phyloP scores from a whole-genome alignment of 2,113 vertebrate species.

The Oceanites oceanicus region DNA sequence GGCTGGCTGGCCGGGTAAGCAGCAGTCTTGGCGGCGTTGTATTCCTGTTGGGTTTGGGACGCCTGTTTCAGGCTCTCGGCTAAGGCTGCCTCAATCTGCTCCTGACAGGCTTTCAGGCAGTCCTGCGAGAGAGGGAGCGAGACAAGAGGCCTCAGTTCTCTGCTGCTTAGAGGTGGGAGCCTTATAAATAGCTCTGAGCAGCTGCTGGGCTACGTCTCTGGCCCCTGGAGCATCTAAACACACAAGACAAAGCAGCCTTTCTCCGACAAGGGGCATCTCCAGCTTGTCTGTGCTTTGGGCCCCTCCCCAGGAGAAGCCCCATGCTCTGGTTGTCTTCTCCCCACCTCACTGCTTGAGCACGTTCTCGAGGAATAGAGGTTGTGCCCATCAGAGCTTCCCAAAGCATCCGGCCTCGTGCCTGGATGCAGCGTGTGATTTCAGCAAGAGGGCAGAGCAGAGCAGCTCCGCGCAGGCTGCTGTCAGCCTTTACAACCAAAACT shows the following conservation, averaged over 20 bases:
- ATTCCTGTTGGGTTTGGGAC: conserved; percentile 45
- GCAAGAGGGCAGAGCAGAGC: not conserved
- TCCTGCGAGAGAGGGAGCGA: conserved; percentile 67
- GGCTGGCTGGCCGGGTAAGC: conserved; percentile 68
- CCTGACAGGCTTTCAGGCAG: conserved; percentile 81
- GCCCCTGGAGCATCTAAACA: not conserved
- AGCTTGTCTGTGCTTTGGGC: not conserved
- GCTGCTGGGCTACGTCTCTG: not conserved
- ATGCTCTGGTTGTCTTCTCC: not conserved
- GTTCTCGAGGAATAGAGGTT: rapidly evolving
- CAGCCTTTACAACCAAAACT: too few relatives aligned
- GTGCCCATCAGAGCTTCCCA: not conserved
- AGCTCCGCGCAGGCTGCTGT: rapidly evolving
- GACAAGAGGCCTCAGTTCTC: not conserved
- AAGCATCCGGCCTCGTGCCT: not conserved
- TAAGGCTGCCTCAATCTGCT: conserved; percentile 79
- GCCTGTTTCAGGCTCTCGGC: conserved; percentile 78
- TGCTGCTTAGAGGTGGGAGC: not conserved
- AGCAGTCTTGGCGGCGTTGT: conserved; percentile 48
- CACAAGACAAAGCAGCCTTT: not conserved
- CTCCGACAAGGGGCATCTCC: not conserved
- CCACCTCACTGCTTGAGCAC: not conserved
- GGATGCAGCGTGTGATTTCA: not conserved
- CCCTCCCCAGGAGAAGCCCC: not conserved
- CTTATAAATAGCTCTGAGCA: not conserved